phyloP scores from a whole-genome alignment of 2,113 vertebrate species.

The Dissostichus mawsoni region DNA sequence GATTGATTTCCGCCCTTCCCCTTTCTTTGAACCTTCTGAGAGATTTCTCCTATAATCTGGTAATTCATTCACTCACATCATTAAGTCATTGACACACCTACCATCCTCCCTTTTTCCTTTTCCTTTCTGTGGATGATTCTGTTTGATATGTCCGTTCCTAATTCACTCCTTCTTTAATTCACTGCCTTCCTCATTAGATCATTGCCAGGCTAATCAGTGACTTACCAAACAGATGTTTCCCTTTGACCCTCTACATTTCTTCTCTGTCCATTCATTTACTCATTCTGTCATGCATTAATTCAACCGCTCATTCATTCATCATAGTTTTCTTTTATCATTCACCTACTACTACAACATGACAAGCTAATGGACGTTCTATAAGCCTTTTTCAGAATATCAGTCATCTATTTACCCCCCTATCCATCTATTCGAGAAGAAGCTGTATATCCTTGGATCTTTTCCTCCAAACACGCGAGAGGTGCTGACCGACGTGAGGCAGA shows the following conservation, averaged over 20 bases:
- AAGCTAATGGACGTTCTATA: constrained; percentile 1
- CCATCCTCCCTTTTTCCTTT: not conserved
- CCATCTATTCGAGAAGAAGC: constrained; percentile 53
- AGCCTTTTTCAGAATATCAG: constrained; percentile 3
- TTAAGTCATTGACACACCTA: constrained; percentile 1
- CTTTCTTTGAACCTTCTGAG: not conserved
- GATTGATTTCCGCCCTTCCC: not conserved
- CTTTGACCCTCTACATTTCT: not conserved
- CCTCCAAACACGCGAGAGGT: constrained; percentile 61
- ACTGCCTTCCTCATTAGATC: not conserved
- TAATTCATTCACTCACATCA: not conserved
- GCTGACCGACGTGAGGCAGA: constrained; percentile 69
- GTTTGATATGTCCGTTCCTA: not conserved
- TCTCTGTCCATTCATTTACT: not conserved
- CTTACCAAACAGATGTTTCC: not conserved
- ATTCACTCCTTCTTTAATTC: not conserved
- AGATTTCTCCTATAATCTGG: not conserved
- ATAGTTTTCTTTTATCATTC: not conserved
- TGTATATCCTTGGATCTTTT: constrained; percentile 50
- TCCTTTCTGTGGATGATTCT: not conserved
- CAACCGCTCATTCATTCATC: not conserved
- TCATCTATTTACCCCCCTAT: constrained; percentile 56
- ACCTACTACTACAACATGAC: constrained; percentile 6
- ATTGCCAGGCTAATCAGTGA: not conserved
- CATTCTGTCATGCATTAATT: not conserved